A percentile compares a stretch with the other conserved stretches of the same genome.
Evolutionary conservation across 2,113 vertebrate genomes (phyloP).

Genomic region (Myrmecophaga tridactyla): DNA sequence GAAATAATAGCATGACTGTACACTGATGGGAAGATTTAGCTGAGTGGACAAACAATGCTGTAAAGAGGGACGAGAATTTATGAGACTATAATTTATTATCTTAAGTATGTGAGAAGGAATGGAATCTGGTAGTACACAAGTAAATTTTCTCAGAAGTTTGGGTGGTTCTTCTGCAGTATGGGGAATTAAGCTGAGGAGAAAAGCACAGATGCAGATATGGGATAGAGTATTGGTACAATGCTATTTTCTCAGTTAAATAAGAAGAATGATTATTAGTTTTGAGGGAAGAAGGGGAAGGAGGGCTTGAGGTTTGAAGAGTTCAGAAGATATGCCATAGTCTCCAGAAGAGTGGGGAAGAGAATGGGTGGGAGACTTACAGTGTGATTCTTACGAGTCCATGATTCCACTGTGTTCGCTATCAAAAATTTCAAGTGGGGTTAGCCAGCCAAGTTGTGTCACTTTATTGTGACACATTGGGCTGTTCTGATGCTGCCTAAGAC

Average conservation of each 20-base stretch:
- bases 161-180: not conserved
- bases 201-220: not conserved
- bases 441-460: not conserved
- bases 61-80: not conserved
- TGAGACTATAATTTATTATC: not conserved
- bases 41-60: not conserved
- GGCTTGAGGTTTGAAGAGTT: not conserved
- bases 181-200: not conserved
- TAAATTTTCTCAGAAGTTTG: not conserved
- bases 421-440: not conserved
- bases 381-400: not conserved
- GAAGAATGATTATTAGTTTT: not conserved
- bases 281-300: not conserved
- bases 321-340: not conserved
- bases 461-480: not conserved
- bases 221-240: not conserved
- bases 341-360: not conserved
- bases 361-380: fast-evolving
- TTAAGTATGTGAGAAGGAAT: not conserved
- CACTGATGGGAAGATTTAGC: not conserved
- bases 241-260: not conserved
- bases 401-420: fast-evolving
- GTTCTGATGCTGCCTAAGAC: too few species aligned
- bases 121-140: not conserved
- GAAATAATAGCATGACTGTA: not conserved